Evolutionary conservation across 1,140 invertebrate genomes (phyloP), one percentile per base, ranked within the genome.

Genomic region (Anastatus disparis): DNA sequence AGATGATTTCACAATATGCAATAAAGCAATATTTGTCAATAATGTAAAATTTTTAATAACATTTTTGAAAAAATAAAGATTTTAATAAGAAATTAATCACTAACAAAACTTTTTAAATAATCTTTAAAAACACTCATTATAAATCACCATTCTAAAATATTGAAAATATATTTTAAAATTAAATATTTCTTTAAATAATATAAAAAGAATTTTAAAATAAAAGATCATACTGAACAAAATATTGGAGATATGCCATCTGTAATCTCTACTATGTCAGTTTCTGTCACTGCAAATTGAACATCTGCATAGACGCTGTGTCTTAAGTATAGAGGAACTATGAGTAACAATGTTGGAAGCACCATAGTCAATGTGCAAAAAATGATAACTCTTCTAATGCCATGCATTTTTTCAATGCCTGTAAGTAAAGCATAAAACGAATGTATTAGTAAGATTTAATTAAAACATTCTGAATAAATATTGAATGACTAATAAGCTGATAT

Each of bases 241-340:
- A 94, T 85, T 58, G 91, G 89, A 15, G 93, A 94, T 71, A 94
- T 89, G 44, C 93, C 92, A 82, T 93, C 91, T 29, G 89, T 88
- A 48, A 94, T 92, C 80, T 93, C 92, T 56, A 94, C 85, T 52
- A 94, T 90, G 85, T 94, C 93, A 22, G 93, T 94, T 82, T 95
- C 93, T 3, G 91, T 91, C 71, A 94, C 89, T 64, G 88, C 87
- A 77, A 93, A 94, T 61, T 87, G 85, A 29, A 93, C 90, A 87
- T 93, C 90, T 24, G 89, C 89, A 85, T 91, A 94, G 15, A 89
- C 84, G 71, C 88, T 89, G 79, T 93, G 91, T 35, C 92, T 87
- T 72, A 95, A 84, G 82, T 94, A 93, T 35, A 95, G 81, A 44
- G 93, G 93, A 74, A 90, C 87, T 26, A 93, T 87, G 64, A 95